Base-by-base conservation (phyloP, 1,140 invertebrate genomes). In the Drosophila kikkawai region DNA sequence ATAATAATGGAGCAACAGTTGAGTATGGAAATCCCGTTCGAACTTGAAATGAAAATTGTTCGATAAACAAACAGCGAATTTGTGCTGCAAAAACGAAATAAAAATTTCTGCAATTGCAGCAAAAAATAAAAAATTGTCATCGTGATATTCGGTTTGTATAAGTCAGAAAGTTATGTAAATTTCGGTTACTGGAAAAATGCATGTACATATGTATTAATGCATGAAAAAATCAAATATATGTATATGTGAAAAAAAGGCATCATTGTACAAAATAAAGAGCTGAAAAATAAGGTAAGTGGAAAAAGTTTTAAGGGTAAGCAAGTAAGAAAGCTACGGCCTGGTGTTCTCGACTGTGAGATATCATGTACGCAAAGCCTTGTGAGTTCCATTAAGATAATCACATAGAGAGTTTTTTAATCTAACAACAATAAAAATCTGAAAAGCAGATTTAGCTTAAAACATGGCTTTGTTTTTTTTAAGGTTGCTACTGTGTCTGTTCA, bases 1-100 rank as follows among this genome's bases (percentile, higher is more conserved):
- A 57, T 44, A 37, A 67, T 68, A 39, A 37, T 68, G 64, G 39
- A 45, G 41, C 29, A 58, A 71, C 51, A 58, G 66, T 70, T 71
- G 36, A 58, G 44, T 44, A 45, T 17, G 39, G 53, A 55, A 69
- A 71, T 71, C 34, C 13, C 11, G 39, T 47, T 56, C 15, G 36
- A 71, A 50, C 67, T 58, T 50, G 36, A 59, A 71, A 59, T 50
- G 19, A 41, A 71, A 50, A 69, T 50, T 48, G 29, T 26, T 70
- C 19, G 42, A 69, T 57, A 48, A 71, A 71, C 17, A 42, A 32
- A 48, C 34, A 19, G 19, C 8, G 4, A 13, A 34, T 26, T 15
- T 26, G 9, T 44, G 22, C 39, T 22, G 7, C 48, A 34, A 39
- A 19, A 47, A 22, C 7, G 6, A 26, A 37, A 9, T 4, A 61